phyloP scores from a whole-genome alignment of 2,888 invertebrate genomes.

The Torymus texanus region DNA sequence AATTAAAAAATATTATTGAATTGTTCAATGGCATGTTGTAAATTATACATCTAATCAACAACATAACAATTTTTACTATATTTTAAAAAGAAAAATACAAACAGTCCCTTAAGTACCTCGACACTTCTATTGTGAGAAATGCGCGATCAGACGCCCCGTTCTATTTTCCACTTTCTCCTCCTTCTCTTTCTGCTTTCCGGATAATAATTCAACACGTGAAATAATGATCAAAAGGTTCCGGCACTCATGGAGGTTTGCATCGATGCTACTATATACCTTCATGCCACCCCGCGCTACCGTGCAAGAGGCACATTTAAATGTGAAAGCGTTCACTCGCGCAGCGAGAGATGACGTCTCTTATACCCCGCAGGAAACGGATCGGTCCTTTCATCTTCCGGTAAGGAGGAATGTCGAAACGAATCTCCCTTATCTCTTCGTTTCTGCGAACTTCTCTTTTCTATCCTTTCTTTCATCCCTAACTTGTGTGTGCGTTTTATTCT shows the following conservation, averaged over 20 bases:
- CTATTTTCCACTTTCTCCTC: too few relatives aligned
- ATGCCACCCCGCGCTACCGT: too few relatives aligned
- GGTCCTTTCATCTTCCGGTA: constrained; percentile 35
- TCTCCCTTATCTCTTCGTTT: constrained; percentile 16
- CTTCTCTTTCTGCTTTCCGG: too few relatives aligned
- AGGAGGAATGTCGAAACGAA: constrained; percentile 37
- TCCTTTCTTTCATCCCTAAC: constrained; percentile 14
- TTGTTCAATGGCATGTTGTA: too few relatives aligned
- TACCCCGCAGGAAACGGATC: constrained; percentile 36
- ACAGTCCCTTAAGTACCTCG: too few relatives aligned
- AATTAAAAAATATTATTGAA: too few relatives aligned
- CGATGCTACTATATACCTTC: neutral
- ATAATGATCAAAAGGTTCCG: neutral
- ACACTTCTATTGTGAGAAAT: too few relatives aligned
- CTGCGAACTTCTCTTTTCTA: neutral
- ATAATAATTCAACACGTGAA: too few relatives aligned
- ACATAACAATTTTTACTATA: too few relatives aligned
- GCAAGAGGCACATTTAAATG: constrained; percentile 33
- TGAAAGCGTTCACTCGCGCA: constrained; percentile 15
- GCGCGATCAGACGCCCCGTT: too few relatives aligned
- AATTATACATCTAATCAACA: too few relatives aligned
- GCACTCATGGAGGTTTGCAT: constrained; percentile 13
- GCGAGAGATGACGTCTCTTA: neutral
- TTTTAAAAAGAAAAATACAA: too few relatives aligned
- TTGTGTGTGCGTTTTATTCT: neutral